Base-by-base conservation (phyloP, 1,140 invertebrate species). In the Trachelipus rathkii region DNA sequence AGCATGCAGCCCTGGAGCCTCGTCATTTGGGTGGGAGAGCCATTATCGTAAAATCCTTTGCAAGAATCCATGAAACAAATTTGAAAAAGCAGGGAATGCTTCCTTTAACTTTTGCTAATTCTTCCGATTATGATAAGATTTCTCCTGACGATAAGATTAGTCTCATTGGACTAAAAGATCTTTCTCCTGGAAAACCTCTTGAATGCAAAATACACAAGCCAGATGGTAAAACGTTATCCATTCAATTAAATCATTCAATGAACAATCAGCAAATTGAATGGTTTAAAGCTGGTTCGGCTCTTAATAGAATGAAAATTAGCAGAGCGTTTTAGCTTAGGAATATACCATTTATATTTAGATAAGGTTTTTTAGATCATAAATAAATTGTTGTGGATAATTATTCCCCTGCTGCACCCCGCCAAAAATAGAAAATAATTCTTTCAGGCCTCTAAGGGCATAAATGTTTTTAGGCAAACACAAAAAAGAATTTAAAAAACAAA, bases 1-100 rank as follows among this genome's bases (percentile, higher is more conserved):
- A 99, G 87, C 98, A 99, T 86, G 98, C 98, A 78, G 98, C 98
- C 72, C 87, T 99, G 10, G 98, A 99, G 85, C 98, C 98, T 0
- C 85, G 90, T 77, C 90, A 92, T 86, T 85, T 92, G 24, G 90
- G 90, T 77, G 98, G 96, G 7, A 88, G 95, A 46, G 98, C 97
- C 60, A 98, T 99, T 83, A 99, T 99, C 84, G 96, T 98, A 44
- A 99, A 99, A 87, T 97, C 95, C 74, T 99, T 99, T 87, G 98
- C 98, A 71, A 91, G 98, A 84, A 99, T 99, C 84, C 98, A 99
- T 87, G 97, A 99, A 87, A 99, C 98, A 0, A 99, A 99, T 86
- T 85, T 99, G 82, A 99, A 99, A 87, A 99, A 99, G 85, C 98
- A 99, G 85, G 98, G 98, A 79, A 85, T 99, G 83, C 87, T 99